Evolutionary conservation across 1,140 invertebrate species (phyloP).

Genomic region (Bombus difficillimus): DNA sequence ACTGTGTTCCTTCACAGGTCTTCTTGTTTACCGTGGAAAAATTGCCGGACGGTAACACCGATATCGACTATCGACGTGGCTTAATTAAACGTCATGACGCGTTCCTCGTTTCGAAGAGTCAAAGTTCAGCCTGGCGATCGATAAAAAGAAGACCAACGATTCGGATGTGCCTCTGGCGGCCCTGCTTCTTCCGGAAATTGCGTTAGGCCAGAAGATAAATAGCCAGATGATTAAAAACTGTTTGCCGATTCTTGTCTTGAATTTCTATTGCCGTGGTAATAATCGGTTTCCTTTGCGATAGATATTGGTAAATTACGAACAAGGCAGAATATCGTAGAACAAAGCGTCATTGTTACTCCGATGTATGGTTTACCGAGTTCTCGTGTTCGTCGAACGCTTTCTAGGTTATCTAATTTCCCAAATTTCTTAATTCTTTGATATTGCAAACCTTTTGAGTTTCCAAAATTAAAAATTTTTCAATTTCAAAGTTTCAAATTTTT

Average conservation of each 20-base stretch:
- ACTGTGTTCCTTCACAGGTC: background rate
- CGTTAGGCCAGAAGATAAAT: background rate
- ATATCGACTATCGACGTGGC: slow-evolving; percentile 18
- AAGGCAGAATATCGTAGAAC: too few species aligned
- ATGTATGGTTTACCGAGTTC: background rate
- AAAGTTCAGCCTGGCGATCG: slow-evolving; percentile 29
- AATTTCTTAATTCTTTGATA: too few species aligned
- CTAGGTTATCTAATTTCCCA: too few species aligned
- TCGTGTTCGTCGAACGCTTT: background rate
- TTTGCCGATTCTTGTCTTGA: background rate
- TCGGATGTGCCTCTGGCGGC: background rate
- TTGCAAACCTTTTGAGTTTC: too few species aligned
- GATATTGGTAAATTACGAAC: too few species aligned
- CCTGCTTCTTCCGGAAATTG: slow-evolving; percentile 4
- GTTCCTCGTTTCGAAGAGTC: slow-evolving; percentile 6
- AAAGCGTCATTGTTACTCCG: too few species aligned
- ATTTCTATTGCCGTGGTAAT: background rate
- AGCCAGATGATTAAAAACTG: background rate
- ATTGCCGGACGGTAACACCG: slow-evolving; percentile 9
- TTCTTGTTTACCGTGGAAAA: background rate
- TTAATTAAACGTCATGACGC: slow-evolving; percentile 43
- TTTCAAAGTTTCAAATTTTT: too few species aligned
- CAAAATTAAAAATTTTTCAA: too few species aligned
- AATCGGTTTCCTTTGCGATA: background rate
- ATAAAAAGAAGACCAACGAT: slow-evolving; percentile 9